Evolutionary conservation across 2,888 invertebrate genomes (phyloP).

Genomic region (Xiphydria camelus): DNA sequence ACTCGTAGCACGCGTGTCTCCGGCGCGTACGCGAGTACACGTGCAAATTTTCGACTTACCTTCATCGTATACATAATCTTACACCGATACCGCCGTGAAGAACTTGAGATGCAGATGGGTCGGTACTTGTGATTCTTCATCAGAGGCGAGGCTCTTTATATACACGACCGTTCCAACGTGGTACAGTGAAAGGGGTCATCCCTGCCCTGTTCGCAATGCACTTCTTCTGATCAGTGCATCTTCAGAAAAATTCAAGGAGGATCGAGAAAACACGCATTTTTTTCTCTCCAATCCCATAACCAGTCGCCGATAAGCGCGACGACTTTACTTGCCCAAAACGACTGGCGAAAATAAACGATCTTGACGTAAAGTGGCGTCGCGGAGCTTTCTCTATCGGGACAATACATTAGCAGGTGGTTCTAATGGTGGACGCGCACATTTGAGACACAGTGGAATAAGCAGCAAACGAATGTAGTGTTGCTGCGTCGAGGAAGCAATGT

Average conservation of each 20-base stretch:
- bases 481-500: conserved; percentile 30
- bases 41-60: conserved; percentile 50
- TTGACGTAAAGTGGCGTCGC: too few species aligned
- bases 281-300: too few species aligned
- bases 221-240: conserved; percentile 52
- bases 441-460: not conserved
- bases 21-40: too few species aligned
- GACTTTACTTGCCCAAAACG: too few species aligned
- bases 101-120: conserved; percentile 52
- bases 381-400: too few species aligned
- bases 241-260: conserved; percentile 15
- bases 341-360: too few species aligned
- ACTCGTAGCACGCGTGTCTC: too few species aligned
- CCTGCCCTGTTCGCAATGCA: conserved; percentile 56
- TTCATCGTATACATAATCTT: conserved; percentile 53
- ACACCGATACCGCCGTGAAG: conserved; percentile 40
- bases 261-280: too few species aligned
- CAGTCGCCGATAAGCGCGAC: too few species aligned
- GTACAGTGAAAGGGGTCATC: conserved; percentile 59
- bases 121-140: conserved; percentile 55
- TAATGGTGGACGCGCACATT: not conserved
- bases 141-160: conserved; percentile 55
- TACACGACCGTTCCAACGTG: conserved; percentile 52
- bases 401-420: not conserved
- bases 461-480: not conserved